Conservation (phyloP, 2,113 vertebrate genomes). For the Mirza zaza region DNA sequence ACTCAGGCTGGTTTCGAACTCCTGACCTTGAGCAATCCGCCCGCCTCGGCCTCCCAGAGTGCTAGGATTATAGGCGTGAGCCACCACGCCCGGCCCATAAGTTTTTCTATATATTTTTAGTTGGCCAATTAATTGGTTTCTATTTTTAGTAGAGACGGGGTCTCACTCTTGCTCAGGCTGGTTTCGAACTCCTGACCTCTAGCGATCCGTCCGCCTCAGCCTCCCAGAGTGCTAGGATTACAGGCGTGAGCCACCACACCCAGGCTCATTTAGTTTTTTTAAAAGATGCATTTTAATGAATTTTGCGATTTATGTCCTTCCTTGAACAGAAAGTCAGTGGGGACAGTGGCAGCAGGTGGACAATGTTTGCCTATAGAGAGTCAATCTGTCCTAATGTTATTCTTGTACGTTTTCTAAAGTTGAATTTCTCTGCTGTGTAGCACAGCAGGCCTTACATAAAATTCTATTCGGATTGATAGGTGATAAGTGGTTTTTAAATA, state of each 20-base stretch:
- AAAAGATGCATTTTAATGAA: not conserved
- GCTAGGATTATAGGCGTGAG: too few species aligned
- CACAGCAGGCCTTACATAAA: not conserved
- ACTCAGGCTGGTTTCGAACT: too few species aligned
- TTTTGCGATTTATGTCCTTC: not conserved
- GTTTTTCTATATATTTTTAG: too few species aligned
- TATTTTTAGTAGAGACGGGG: too few species aligned
- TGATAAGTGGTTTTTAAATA: slow-evolving; percentile 19
- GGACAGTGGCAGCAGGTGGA: not conserved
- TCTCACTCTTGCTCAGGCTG: too few species aligned
- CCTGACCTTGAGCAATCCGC: too few species aligned
- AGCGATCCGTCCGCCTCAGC: accelerated
- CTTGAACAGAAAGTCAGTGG: not conserved
- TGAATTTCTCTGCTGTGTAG: slow-evolving; percentile 43
- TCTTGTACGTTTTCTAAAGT: not conserved
- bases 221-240: too few species aligned
- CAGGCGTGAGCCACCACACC: too few species aligned
- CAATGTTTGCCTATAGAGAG: slow-evolving; percentile 51
- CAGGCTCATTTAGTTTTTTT: not conserved
- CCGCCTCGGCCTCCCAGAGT: too few species aligned
- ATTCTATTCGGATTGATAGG: not conserved
- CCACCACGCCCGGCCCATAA: too few species aligned
- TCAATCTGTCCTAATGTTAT: not conserved
- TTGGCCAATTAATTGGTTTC: too few species aligned
- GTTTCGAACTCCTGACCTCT: too few species aligned